A percentile compares a stretch with the other conserved stretches of the same genome.
Evolutionary conservation across 2,113 vertebrate species (phyloP).

Genomic region (Lathamus discolor): DNA sequence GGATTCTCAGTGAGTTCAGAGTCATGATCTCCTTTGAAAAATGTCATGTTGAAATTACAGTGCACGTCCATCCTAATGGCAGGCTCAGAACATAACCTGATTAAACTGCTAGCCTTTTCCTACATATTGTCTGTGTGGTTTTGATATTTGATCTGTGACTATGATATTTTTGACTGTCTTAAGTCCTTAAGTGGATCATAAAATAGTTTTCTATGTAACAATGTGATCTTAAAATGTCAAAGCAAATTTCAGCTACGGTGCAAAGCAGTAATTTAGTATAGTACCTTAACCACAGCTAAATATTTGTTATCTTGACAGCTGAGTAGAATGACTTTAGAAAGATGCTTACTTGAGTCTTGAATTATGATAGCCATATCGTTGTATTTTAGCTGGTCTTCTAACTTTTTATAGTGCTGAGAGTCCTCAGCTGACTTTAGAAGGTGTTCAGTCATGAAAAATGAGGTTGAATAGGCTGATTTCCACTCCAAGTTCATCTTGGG

Average conservation of each 20-base stretch:
- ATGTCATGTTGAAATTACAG: not conserved
- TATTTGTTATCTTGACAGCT: not conserved
- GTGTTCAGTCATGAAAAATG: not conserved
- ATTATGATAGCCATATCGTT: not conserved
- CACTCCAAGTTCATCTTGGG: not conserved
- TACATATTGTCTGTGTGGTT: not conserved
- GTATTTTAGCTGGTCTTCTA: not conserved
- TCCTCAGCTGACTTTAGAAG: not conserved
- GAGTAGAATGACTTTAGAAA: not conserved
- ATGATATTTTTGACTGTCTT: not conserved
- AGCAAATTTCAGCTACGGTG: not conserved
- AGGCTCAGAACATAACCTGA: not conserved
- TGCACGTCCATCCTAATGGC: not conserved
- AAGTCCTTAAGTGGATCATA: not conserved
- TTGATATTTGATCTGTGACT: not conserved
- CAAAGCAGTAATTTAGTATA: not conserved
- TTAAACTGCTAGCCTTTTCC: not conserved
- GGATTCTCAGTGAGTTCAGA: not conserved
- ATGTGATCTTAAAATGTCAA: not conserved
- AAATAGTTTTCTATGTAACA: not conserved
- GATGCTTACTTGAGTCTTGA: not conserved
- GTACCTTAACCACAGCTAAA: not conserved
- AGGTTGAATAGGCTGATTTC: not conserved
- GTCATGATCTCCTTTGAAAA: not conserved
- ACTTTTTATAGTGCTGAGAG: not conserved